Evolutionary conservation across 1,140 invertebrate genomes (phyloP).

Genomic region (Rhopalosiphum maidis): DNA sequence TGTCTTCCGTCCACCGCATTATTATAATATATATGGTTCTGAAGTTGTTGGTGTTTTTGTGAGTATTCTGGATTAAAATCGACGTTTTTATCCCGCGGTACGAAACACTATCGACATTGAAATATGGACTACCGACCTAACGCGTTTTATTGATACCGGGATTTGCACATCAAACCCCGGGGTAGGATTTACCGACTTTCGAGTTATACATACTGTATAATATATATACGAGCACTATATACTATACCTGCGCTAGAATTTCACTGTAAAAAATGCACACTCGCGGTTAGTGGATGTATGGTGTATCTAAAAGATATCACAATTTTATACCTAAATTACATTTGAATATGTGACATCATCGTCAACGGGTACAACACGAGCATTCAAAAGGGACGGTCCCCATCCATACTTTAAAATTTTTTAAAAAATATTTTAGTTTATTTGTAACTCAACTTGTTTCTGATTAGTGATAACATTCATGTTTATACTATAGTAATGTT

Average conservation of each 20-base stretch:
- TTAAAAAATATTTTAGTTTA: neutral
- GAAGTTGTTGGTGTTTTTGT: neutral
- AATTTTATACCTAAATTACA: neutral
- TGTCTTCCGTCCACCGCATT: neutral
- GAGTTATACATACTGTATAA: neutral
- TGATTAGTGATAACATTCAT: neutral
- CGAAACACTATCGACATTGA: neutral
- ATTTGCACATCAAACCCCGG: neutral
- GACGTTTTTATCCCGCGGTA: neutral
- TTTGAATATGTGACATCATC: too few species aligned
- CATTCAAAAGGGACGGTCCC: too few species aligned
- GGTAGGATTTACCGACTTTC: neutral
- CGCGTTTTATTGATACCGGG: neutral
- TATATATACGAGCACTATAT: neutral
- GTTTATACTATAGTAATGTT: neutral
- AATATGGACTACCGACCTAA: neutral
- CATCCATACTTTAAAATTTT: too few species aligned
- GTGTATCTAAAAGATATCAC: neutral
- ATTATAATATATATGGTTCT: neutral
- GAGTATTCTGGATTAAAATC: neutral
- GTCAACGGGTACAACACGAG: too few species aligned
- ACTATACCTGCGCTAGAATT: neutral
- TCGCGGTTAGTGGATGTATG: neutral
- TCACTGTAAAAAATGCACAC: neutral
- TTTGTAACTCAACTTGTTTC: neutral